Conservation (phyloP, 2,888 invertebrate genomes). For the Drosophila picticornis region DNA sequence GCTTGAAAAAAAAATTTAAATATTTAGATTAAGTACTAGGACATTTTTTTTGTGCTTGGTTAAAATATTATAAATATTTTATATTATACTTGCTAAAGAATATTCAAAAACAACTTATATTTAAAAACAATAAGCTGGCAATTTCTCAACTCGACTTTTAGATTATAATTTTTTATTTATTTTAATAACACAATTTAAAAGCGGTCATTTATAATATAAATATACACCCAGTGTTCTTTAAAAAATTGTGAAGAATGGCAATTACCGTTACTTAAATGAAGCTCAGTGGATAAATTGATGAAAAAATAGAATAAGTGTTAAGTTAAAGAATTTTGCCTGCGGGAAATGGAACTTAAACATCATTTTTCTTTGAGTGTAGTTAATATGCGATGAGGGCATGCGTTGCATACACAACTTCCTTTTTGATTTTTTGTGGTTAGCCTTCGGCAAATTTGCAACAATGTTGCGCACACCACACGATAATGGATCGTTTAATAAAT, state of each 20-base stretch:
- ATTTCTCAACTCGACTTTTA: background rate
- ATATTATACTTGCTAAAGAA: background rate
- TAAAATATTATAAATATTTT: too few relatives aligned
- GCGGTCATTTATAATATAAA: too few relatives aligned
- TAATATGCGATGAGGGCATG: conserved; percentile 3
- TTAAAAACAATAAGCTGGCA: background rate
- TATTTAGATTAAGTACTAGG: too few relatives aligned
- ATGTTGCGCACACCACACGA: conserved; percentile 41
- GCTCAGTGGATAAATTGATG: background rate
- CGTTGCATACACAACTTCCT: conserved; percentile 55
- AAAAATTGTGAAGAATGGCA: background rate
- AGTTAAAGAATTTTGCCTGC: too few relatives aligned
- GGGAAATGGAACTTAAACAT: background rate
- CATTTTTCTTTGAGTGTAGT: background rate
- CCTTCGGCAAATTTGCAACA: conserved; percentile 67
- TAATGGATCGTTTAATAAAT: conserved; percentile 18
- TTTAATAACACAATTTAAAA: background rate
- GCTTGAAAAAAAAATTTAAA: too few relatives aligned
- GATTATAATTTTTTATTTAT: too few relatives aligned
- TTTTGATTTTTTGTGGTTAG: conserved; percentile 77
- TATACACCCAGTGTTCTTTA: too few relatives aligned
- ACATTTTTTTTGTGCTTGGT: background rate
- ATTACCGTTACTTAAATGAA: background rate
- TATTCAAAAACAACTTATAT: background rate
- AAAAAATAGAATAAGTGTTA: too few relatives aligned